Evolutionary conservation across 2,888 invertebrate genomes (phyloP).

Genomic region (Eupsilia transversa): DNA sequence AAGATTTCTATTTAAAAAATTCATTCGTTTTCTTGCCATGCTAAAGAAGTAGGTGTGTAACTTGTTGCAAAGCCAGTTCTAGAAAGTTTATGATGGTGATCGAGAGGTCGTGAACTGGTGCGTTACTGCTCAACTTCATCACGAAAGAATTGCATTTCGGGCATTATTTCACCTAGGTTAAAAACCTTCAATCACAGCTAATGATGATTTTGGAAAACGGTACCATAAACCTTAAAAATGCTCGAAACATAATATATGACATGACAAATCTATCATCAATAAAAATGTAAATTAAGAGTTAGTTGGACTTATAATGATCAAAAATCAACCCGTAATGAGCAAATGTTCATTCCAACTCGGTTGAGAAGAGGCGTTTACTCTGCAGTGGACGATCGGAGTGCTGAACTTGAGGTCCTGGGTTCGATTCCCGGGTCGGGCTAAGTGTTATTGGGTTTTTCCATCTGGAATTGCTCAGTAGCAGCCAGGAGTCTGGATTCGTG

Average conservation of each 20-base stretch:
- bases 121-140: background rate
- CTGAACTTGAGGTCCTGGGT: no score
- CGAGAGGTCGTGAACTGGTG: conserved; percentile 14
- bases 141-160: background rate
- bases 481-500: no score
- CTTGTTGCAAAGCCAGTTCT: background rate
- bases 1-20: background rate
- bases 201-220: background rate
- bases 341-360: background rate
- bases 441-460: no score
- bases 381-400: no score
- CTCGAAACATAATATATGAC: background rate
- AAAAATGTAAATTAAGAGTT: background rate
- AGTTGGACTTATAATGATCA: background rate
- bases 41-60: background rate
- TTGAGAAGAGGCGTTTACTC: background rate
- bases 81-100: conserved; percentile 29
- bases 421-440: no score
- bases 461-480: no score
- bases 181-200: background rate
- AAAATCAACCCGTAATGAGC: background rate
- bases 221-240: background rate
- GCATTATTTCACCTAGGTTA: background rate
- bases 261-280: background rate
- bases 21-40: background rate